Conservation (phyloP, 2,113 vertebrate species). For the Eonycteris spelaea region DNA sequence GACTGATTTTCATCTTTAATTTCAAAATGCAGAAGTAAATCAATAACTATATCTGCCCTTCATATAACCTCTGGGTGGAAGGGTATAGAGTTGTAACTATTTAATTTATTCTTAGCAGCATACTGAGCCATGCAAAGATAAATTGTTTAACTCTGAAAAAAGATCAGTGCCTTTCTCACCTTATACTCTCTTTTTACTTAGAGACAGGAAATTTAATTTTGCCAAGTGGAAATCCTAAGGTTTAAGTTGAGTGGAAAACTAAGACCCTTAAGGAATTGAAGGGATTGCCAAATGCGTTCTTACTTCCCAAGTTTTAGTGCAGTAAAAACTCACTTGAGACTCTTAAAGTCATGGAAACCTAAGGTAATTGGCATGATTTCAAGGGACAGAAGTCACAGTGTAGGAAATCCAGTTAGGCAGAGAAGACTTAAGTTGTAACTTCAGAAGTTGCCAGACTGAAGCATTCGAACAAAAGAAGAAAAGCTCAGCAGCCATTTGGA, state of each 20-base stretch:
- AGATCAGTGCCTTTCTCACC: conserved; percentile 23
- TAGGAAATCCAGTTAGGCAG: conserved; percentile 20
- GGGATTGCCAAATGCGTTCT: conserved; percentile 46
- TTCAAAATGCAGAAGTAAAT: conserved; percentile 55
- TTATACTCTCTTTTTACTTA: conserved; percentile 35
- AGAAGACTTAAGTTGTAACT: conserved; percentile 9
- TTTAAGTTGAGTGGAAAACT: conserved; percentile 44
- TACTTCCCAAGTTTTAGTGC: conserved; percentile 50
- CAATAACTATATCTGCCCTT: conserved; percentile 18
- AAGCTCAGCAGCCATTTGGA: neutral
- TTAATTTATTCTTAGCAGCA: conserved; percentile 32
- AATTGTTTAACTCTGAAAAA: conserved; percentile 37
- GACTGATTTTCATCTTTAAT: conserved; percentile 50
- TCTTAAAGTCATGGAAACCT: conserved; percentile 56
- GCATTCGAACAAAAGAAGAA: conserved; percentile 42
- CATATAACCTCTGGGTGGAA: conserved; percentile 18
- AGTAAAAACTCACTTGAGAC: conserved; percentile 58
- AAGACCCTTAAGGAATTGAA: conserved; percentile 33
- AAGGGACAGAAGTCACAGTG: conserved; percentile 29
- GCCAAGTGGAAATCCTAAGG: conserved; percentile 34
- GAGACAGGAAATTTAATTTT: conserved; percentile 60
- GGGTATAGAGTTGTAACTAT: neutral
- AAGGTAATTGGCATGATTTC: conserved; percentile 42
- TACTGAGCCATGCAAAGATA: neutral
- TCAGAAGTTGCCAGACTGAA: neutral